Evolutionary conservation across 2,113 vertebrate species (phyloP).

Genomic region (Crocuta crocuta): DNA sequence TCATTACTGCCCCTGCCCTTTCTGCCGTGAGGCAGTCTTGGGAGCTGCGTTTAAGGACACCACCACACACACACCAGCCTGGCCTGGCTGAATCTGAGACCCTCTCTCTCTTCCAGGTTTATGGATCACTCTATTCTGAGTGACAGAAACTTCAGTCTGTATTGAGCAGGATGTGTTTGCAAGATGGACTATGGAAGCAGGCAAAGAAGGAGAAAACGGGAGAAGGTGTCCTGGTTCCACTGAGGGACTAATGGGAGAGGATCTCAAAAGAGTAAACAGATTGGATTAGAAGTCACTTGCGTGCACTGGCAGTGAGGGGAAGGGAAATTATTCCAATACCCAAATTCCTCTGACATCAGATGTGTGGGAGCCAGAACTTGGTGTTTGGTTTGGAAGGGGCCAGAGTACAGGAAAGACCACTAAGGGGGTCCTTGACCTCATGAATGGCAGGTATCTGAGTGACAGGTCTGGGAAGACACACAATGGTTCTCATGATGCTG

Average conservation of each 20-base stretch:
- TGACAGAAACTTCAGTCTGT: constrained; percentile 84
- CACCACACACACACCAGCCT: background rate
- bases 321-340: background rate
- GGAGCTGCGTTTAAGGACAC: background rate
- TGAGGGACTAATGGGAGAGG: background rate
- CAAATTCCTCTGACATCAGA: background rate
- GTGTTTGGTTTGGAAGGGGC: background rate
- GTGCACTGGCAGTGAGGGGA: background rate
- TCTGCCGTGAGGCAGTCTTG: background rate
- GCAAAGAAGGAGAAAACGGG: background rate
- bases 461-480: background rate
- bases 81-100: constrained; percentile 14
- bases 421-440: background rate
- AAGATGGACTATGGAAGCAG: background rate
- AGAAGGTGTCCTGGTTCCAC: background rate
- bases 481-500: background rate
- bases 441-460: background rate
- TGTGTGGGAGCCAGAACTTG: background rate
- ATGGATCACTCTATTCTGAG: constrained; percentile 83
- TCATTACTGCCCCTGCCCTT: background rate
- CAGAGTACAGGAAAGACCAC: background rate
- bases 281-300: background rate
- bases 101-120: constrained; percentile 82
- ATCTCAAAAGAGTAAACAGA: constrained; percentile 5
- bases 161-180: constrained; percentile 66